These are phyloP conservation scores for Harpagoxenus sublaevis DNA, from an alignment of 2,888 invertebrate genomes.

Conservation along the genomic window DNA sequence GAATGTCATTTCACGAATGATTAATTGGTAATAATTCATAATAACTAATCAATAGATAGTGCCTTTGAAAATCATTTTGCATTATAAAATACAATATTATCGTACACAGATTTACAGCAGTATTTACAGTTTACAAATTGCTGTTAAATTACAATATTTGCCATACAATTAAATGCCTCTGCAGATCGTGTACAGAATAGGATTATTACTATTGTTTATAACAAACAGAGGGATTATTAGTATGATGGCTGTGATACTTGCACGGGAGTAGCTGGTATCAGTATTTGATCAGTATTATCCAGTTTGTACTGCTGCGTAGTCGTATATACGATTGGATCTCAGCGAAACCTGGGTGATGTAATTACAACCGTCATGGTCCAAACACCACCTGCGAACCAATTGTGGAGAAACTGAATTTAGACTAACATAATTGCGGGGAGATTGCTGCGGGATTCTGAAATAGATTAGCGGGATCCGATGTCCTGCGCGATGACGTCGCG, in stretches of 20 bases:
- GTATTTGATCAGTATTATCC: slow-evolving; percentile 73
- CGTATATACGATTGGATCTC: slow-evolving; percentile 43
- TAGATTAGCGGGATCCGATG: slow-evolving; percentile 5
- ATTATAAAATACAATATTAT: slow-evolving; percentile 2
- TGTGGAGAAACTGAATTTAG: slow-evolving; percentile 45
- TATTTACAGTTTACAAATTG: slow-evolving; percentile 3
- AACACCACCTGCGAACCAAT: slow-evolving; percentile 45
- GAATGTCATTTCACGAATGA: slow-evolving; percentile 42
- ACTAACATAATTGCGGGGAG: slow-evolving; percentile 44
- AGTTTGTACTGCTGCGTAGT: slow-evolving; percentile 56
- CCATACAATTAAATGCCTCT: slow-evolving; percentile 57
- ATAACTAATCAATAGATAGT: background rate
- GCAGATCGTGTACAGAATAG: slow-evolving; percentile 49
- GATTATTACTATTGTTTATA: slow-evolving; percentile 69
- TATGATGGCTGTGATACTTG: slow-evolving; percentile 60
- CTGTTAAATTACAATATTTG: slow-evolving; percentile 15
- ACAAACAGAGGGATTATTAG: slow-evolving; percentile 49
- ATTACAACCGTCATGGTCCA: slow-evolving; percentile 41
- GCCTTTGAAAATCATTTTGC: slow-evolving; percentile 3
- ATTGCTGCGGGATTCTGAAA: slow-evolving; percentile 19
- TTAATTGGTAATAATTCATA: slow-evolving; percentile 29
- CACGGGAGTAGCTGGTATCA: slow-evolving; percentile 51
- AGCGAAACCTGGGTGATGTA: slow-evolving; percentile 66
- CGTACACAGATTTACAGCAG: background rate
- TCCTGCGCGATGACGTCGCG: too few species aligned